A percentile compares a stretch with the other conserved stretches of the same genome.
These are phyloP conservation scores for Fukomys damarensis DNA, from an alignment of 2,113 vertebrate genomes.

Conservation along the genomic window DNA sequence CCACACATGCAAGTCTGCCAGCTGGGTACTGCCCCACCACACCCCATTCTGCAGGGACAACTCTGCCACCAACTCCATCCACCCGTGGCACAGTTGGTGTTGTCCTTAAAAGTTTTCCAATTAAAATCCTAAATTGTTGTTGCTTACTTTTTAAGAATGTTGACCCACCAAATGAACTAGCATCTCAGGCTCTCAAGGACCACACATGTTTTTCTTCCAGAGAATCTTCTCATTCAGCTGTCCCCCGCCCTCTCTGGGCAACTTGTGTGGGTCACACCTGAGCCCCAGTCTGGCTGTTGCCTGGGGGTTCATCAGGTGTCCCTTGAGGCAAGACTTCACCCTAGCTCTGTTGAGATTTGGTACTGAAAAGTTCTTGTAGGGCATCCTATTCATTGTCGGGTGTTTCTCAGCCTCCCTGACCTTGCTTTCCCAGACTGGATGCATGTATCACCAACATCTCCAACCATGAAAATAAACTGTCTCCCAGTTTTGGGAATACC, in stretches of 20 bases:
- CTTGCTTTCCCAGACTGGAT: not conserved
- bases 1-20: too few species aligned
- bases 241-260: not conserved
- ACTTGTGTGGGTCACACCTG: not conserved
- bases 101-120: not conserved
- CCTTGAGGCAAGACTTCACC: not conserved
- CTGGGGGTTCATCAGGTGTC: not conserved
- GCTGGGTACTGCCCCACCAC: not conserved
- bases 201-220: not conserved
- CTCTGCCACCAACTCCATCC: not conserved
- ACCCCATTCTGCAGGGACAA: not conserved
- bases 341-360: not conserved
- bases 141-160: not conserved
- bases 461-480: not conserved
- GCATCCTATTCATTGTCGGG: not conserved
- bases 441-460: fast-evolving
- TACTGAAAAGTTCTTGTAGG: not conserved
- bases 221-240: not conserved
- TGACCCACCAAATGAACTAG: too few species aligned
- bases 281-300: not conserved
- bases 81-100: not conserved
- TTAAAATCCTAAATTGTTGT: not conserved
- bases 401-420: too few species aligned
- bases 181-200: not conserved
- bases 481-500: not conserved